Conservation (phyloP, 2,113 vertebrate genomes). For the Centropus bengalensis region DNA sequence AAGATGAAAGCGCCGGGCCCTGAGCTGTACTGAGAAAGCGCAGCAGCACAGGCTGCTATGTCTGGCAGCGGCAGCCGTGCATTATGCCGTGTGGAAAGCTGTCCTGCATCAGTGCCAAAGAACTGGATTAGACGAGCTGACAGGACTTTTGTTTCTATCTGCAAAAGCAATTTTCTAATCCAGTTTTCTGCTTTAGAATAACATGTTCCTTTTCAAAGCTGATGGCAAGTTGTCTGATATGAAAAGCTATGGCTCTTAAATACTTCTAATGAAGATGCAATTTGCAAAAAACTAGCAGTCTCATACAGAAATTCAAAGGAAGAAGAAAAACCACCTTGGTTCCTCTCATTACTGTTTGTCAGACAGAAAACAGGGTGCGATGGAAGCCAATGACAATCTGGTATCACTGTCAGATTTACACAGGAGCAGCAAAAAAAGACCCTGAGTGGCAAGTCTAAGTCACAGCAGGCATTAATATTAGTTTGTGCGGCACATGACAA, state of each 20-base stretch:
- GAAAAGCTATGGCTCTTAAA: background rate
- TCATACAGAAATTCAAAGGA: background rate
- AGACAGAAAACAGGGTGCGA: background rate
- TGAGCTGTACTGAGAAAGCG: background rate
- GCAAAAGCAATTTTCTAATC: slow-evolving; percentile 2
- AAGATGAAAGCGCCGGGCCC: accelerated
- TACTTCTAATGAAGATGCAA: background rate
- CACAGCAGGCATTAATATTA: background rate
- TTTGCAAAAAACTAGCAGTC: background rate
- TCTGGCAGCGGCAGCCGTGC: slow-evolving; percentile 6
- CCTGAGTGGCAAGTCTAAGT: background rate
- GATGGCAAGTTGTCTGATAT: background rate
- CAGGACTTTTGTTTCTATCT: background rate
- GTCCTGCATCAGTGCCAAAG: background rate
- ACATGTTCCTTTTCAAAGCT: background rate
- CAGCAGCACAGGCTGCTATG: background rate
- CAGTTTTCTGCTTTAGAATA: background rate
- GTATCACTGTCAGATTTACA: background rate
- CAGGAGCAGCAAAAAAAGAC: background rate
- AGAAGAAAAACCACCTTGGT: background rate
- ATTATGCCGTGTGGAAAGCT: background rate
- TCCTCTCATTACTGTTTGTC: background rate
- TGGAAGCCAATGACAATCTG: background rate
- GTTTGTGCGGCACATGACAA: background rate
- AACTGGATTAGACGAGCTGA: background rate